Conservation (phyloP, 2,113 vertebrate genomes). For the Protobothrops mucrosquamatus region DNA sequence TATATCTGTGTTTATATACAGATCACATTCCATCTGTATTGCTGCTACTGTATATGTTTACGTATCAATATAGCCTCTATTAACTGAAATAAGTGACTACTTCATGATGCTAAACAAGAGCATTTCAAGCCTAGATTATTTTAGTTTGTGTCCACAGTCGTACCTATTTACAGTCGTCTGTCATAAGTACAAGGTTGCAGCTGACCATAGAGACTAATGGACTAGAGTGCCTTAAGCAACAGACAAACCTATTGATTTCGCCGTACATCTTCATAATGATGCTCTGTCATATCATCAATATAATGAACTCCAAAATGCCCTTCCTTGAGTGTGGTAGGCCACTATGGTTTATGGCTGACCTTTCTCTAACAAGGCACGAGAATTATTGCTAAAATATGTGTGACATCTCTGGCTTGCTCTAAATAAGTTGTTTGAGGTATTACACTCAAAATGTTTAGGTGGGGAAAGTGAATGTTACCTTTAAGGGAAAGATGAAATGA, state of each 20-base stretch:
- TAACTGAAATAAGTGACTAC: background rate
- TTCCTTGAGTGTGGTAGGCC: background rate
- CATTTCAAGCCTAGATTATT: background rate
- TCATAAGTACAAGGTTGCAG: background rate
- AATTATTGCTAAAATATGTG: background rate
- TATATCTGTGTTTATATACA: background rate
- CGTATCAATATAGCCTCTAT: background rate
- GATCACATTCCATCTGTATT: background rate
- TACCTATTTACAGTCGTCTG: background rate
- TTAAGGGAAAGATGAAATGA: background rate
- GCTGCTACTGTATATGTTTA: background rate
- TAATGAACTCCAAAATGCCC: background rate
- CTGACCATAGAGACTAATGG: background rate
- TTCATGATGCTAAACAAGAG: background rate
- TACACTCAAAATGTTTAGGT: background rate
- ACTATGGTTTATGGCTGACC: background rate
- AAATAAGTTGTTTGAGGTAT: background rate
- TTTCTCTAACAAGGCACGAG: background rate
- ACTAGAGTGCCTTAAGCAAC: background rate
- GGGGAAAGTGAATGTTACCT: conserved; percentile 1
- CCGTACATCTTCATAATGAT: background rate
- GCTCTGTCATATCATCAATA: background rate
- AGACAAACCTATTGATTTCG: background rate
- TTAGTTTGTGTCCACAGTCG: background rate
- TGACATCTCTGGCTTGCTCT: background rate